Conservation (phyloP, 2,113 vertebrate species). For the Centropristis striata region DNA sequence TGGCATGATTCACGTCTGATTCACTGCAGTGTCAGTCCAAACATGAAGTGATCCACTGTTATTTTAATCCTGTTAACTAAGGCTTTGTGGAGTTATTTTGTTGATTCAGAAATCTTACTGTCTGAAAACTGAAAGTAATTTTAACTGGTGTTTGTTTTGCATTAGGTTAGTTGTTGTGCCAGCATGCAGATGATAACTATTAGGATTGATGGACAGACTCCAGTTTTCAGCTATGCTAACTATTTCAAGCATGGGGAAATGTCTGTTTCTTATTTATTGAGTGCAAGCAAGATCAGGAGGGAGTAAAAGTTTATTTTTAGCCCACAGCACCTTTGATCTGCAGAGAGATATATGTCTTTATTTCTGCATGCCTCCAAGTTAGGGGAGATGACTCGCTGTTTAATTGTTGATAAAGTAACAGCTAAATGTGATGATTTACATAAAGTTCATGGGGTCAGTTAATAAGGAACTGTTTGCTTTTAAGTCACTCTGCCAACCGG, state of each 20-base stretch:
- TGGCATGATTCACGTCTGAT: constrained; percentile 59
- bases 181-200: neutral
- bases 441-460: neutral
- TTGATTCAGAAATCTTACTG: neutral
- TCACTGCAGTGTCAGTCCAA: constrained; percentile 19
- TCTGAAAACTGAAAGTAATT: neutral
- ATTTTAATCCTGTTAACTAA: neutral
- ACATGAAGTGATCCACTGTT: neutral
- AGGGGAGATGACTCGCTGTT: neutral
- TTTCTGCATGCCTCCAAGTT: neutral
- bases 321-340: neutral
- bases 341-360: neutral
- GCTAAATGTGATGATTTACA: neutral
- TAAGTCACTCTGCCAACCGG: neutral
- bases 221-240: neutral
- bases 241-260: constrained; percentile 35
- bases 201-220: neutral
- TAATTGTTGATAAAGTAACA: neutral
- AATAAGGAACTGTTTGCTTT: neutral
- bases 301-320: constrained; percentile 27
- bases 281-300: neutral
- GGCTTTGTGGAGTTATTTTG: neutral
- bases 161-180: neutral
- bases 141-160: neutral
- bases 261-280: constrained; percentile 7